These are phyloP conservation scores for Nothocercus julius DNA, from an alignment of 2,113 vertebrate genomes.

Conservation along the genomic window DNA sequence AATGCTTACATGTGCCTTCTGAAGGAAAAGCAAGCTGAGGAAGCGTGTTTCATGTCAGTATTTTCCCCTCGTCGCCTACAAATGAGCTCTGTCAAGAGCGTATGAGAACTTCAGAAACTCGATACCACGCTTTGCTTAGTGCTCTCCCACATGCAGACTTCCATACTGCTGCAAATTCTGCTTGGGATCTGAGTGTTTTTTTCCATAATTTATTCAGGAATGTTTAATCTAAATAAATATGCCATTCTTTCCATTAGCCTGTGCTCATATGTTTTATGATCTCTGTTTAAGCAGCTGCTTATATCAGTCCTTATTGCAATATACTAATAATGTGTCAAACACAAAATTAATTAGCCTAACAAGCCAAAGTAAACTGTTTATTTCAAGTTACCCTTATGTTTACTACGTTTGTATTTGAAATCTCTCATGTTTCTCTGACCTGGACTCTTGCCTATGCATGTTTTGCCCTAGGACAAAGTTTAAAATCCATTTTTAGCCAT, in stretches of 20 bases:
- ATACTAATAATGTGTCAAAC: slow-evolving; percentile 15
- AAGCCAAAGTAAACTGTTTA: slow-evolving; percentile 34
- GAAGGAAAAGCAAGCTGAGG: neutral
- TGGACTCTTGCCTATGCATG: slow-evolving; percentile 10
- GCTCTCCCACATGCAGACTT: neutral
- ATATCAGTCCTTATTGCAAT: neutral
- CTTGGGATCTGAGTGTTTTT: neutral
- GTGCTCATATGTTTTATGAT: slow-evolving; percentile 6
- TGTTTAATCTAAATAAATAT: slow-evolving; percentile 62
- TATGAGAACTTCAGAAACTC: neutral
- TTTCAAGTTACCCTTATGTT: slow-evolving; percentile 30
- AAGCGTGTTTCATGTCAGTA: slow-evolving; percentile 22
- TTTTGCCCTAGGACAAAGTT: neutral
- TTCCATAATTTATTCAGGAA: slow-evolving; percentile 22
- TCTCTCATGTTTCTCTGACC: neutral
- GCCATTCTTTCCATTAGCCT: slow-evolving; percentile 47
- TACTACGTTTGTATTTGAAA: slow-evolving; percentile 38
- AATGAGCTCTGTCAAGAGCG: neutral
- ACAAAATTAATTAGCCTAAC: slow-evolving; percentile 14
- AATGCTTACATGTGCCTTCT: neutral
- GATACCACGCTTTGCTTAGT: neutral
- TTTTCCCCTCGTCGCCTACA: neutral
- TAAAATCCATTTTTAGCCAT: neutral
- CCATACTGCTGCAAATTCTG: neutral
- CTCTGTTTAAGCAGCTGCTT: slow-evolving; percentile 41